These are phyloP conservation scores for Serranus cabrilla DNA, from an alignment of 2,797 vertebrate genomes.

Conservation along the genomic window DNA sequence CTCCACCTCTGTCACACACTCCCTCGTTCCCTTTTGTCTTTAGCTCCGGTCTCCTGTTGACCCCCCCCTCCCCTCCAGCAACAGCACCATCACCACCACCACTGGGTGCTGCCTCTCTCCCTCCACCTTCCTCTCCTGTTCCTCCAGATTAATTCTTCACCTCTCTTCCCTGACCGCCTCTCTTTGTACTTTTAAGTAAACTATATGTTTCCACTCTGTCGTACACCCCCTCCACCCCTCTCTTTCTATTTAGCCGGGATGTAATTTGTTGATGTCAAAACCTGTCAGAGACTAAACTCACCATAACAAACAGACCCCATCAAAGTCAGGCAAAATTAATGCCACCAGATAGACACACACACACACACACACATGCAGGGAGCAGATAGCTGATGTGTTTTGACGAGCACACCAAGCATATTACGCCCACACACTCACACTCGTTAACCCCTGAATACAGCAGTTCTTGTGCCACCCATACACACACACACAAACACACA, in stretches of 20 bases:
- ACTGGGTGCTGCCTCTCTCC: conserved; percentile 23
- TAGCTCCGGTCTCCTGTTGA: conserved; percentile 72
- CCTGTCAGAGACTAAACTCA: conserved; percentile 76
- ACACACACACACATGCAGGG: conserved; percentile 12
- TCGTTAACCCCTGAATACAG: conserved; percentile 24
- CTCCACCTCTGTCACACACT: conserved; percentile 84
- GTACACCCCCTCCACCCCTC: background rate
- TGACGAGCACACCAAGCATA: conserved; percentile 65
- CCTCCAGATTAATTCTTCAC: conserved; percentile 34
- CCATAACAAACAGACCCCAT: conserved; percentile 75
- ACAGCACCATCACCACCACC: conserved; percentile 17
- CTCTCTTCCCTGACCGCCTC: conserved; percentile 20
- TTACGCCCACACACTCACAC: conserved; percentile 63
- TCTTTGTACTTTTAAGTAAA: conserved; percentile 18
- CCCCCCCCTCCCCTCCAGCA: conserved; percentile 26
- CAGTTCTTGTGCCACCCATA: conserved; percentile 14
- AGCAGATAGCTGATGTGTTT: conserved; percentile 62
- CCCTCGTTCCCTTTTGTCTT: conserved; percentile 81
- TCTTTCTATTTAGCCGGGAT: conserved; percentile 42
- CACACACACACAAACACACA: conserved; percentile 21
- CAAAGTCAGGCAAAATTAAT: conserved; percentile 64
- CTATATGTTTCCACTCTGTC: conserved; percentile 22
- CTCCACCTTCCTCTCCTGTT: conserved; percentile 13
- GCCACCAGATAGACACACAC: conserved; percentile 38
- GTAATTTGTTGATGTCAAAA: conserved; percentile 78